Evolutionary conservation across 2,888 invertebrate species (phyloP).

Genomic region (Nephrocerus scutellatus): DNA sequence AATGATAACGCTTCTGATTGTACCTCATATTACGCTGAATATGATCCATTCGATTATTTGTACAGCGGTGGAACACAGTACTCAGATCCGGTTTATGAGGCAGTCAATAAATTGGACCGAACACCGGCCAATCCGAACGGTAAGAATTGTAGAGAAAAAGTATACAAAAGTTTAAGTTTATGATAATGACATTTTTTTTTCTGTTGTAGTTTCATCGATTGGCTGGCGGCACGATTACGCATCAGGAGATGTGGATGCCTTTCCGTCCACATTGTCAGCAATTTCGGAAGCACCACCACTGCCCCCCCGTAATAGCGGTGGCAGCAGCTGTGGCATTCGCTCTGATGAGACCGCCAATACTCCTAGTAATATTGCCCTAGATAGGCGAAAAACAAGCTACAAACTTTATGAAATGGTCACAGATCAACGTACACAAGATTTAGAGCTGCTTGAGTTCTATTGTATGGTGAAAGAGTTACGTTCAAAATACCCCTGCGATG

Average conservation of each 20-base stretch:
- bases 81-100: slow-evolving; percentile 65
- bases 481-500: slow-evolving; percentile 67
- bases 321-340: slow-evolving; percentile 2
- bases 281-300: slow-evolving; percentile 49
- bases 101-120: slow-evolving; percentile 56
- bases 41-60: slow-evolving; percentile 73
- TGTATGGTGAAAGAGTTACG: slow-evolving; percentile 73
- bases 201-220: slow-evolving; percentile 31
- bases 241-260: slow-evolving; percentile 11
- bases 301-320: slow-evolving; percentile 53
- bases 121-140: slow-evolving; percentile 49
- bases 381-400: slow-evolving; percentile 41
- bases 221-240: slow-evolving; percentile 42
- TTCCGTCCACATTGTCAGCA: no score
- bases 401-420: slow-evolving; percentile 68
- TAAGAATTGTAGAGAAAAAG: slow-evolving; percentile 18
- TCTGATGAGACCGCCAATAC: slow-evolving; percentile 9
- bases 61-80: slow-evolving; percentile 59
- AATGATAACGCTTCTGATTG: slow-evolving; percentile 54
- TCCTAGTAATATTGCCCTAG: slow-evolving; percentile 28
- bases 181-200: slow-evolving; percentile 2
- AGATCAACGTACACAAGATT: slow-evolving; percentile 61
- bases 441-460: slow-evolving; percentile 74
- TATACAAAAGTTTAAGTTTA: slow-evolving; percentile 3
- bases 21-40: slow-evolving; percentile 65